Evolutionary conservation across 2,888 invertebrate genomes (phyloP).

Genomic region (Poecilus cupreus): DNA sequence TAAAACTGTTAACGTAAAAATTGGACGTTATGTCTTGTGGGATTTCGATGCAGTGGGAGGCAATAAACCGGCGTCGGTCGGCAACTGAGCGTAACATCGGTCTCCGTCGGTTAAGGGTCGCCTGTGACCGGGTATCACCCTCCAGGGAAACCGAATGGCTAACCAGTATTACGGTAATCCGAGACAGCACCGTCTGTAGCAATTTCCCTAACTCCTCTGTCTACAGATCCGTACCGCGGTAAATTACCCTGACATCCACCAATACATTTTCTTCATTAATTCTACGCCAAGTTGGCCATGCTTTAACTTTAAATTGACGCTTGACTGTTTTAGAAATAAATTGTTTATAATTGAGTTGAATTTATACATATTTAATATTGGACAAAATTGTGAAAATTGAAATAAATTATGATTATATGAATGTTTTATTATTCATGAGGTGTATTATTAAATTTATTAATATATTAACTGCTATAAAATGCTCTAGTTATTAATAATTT

Average conservation of each 20-base stretch:
- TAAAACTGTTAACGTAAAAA: not conserved
- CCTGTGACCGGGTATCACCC: constrained; percentile 47
- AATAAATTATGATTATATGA: constrained; percentile 26
- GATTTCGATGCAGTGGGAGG: constrained; percentile 25
- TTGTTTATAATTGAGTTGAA: not conserved
- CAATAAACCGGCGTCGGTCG: not conserved
- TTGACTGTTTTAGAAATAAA: not conserved
- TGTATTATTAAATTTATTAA: constrained; percentile 40
- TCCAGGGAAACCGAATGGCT: constrained; percentile 54
- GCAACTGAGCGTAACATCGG: constrained; percentile 47
- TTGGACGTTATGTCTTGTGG: not conserved
- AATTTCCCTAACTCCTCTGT: constrained; percentile 2
- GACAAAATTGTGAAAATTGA: constrained; percentile 20
- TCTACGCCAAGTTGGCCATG: no score
- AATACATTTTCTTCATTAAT: not conserved
- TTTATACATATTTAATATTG: not conserved
- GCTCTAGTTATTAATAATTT: constrained; percentile 24
- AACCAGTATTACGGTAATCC: constrained; percentile 57
- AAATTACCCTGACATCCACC: not conserved
- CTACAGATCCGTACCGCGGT: not conserved
- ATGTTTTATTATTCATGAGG: constrained; percentile 26
- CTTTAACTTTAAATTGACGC: no score
- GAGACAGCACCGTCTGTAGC: constrained; percentile 42
- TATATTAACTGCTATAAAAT: constrained; percentile 36
- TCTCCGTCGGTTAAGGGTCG: constrained; percentile 46